These are phyloP conservation scores for Sylvietta virens DNA, from an alignment of 2,113 vertebrate genomes.

Conservation along the genomic window DNA sequence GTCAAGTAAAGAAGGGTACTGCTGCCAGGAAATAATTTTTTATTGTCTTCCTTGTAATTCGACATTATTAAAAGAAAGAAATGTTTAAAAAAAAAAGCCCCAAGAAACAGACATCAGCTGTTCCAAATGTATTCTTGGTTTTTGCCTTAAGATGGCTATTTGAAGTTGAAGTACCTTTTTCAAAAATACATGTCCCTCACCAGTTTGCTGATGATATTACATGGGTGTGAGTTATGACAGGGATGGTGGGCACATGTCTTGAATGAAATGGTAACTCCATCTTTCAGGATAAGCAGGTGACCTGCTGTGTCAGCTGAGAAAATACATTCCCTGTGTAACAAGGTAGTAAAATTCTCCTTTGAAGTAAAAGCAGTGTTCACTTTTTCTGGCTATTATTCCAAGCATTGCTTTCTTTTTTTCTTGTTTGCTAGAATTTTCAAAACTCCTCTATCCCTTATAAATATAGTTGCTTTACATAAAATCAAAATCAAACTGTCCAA, in stretches of 20 bases:
- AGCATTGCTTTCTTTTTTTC: background rate
- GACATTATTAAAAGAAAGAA: background rate
- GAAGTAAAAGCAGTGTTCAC: background rate
- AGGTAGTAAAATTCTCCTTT: background rate
- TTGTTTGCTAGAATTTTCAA: background rate
- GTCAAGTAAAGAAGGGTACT: background rate
- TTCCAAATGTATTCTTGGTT: background rate
- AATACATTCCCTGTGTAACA: background rate
- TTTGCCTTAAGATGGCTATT: background rate
- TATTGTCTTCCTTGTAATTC: background rate
- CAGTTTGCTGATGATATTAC: background rate
- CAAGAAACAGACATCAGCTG: background rate
- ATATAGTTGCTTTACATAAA: background rate
- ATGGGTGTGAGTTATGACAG: background rate
- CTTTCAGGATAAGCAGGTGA: background rate
- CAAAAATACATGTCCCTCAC: background rate
- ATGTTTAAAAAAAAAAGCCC: rapidly evolving
- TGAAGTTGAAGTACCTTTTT: background rate
- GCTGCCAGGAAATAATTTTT: background rate
- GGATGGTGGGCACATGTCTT: background rate
- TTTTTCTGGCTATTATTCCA: background rate
- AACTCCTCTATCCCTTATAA: background rate
- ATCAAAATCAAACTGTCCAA: background rate
- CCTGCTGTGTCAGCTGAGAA: background rate
- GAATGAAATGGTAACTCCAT: background rate